Conservation (phyloP, 2,113 vertebrate genomes). For the Protomyctophum bolini region DNA sequence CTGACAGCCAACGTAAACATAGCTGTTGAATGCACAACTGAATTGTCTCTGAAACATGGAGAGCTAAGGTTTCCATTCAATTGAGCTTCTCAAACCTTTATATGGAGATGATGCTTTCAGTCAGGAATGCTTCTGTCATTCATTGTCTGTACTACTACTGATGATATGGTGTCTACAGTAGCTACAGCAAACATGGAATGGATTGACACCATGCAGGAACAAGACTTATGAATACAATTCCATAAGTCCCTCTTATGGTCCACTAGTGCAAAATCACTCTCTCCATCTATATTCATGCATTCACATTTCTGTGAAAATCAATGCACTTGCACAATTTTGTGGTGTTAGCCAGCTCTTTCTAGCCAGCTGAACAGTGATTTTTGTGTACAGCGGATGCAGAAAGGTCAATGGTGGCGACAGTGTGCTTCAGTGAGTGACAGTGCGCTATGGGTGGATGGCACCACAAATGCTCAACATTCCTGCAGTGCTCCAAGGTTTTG, state of each 20-base stretch:
- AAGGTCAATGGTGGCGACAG: constrained; percentile 50
- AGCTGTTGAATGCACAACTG: constrained; percentile 3
- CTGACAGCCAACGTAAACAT: constrained; percentile 13
- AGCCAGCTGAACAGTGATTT: constrained; percentile 63
- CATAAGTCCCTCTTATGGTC: too few species aligned
- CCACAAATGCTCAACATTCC: constrained; percentile 68
- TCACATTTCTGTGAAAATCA: constrained; percentile 48
- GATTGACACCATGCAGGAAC: too few species aligned
- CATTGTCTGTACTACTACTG: neutral
- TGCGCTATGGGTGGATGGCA: constrained; percentile 49
- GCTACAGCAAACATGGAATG: too few species aligned
- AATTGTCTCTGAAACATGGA: constrained; percentile 7
- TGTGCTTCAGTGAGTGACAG: constrained; percentile 54
- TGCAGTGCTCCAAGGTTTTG: constrained; percentile 57
- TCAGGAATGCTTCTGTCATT: neutral
- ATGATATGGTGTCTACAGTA: too few species aligned
- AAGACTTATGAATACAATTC: too few species aligned
- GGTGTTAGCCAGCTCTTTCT: constrained; percentile 55
- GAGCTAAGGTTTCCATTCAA: constrained; percentile 5
- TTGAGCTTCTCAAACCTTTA: constrained; percentile 8
- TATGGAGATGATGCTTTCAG: neutral
- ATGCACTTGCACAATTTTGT: constrained; percentile 44
- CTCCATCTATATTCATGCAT: constrained; percentile 5
- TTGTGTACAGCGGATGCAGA: constrained; percentile 59
- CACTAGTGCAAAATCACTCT: too few species aligned